These are phyloP conservation scores for Baryphthengus martii DNA, from an alignment of 2,113 vertebrate genomes.

Conservation along the genomic window DNA sequence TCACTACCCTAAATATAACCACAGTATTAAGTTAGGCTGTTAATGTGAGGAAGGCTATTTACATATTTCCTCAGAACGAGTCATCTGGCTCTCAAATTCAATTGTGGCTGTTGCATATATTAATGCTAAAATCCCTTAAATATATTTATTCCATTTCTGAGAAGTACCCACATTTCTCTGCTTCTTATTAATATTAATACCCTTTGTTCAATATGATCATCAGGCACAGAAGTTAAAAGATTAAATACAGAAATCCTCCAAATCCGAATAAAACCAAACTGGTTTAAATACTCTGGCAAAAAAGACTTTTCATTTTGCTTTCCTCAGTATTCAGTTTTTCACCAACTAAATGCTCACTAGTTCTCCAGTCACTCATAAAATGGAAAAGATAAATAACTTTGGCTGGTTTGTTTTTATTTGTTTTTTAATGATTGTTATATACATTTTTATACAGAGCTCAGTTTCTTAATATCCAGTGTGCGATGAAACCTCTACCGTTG, in stretches of 20 bases:
- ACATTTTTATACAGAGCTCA: not conserved
- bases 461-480: not conserved
- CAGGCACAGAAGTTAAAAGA: not conserved
- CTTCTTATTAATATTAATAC: not conserved
- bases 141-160: not conserved
- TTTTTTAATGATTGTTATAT: not conserved
- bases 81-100: not conserved
- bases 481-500: not conserved
- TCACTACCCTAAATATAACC: not conserved
- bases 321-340: not conserved
- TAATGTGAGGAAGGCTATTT: not conserved
- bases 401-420: not conserved
- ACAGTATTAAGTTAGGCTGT: not conserved
- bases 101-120: not conserved
- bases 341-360: not conserved
- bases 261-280: not conserved
- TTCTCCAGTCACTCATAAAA: not conserved
- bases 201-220: not conserved
- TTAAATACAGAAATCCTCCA: not conserved
- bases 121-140: not conserved
- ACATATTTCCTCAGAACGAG: not conserved
- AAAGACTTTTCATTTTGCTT: not conserved
- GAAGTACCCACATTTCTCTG: not conserved
- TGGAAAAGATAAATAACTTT: not conserved
- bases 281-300: not conserved